These are phyloP conservation scores for Cecropterus lyciades DNA, from an alignment of 1,140 invertebrate genomes.

Conservation along the genomic window DNA sequence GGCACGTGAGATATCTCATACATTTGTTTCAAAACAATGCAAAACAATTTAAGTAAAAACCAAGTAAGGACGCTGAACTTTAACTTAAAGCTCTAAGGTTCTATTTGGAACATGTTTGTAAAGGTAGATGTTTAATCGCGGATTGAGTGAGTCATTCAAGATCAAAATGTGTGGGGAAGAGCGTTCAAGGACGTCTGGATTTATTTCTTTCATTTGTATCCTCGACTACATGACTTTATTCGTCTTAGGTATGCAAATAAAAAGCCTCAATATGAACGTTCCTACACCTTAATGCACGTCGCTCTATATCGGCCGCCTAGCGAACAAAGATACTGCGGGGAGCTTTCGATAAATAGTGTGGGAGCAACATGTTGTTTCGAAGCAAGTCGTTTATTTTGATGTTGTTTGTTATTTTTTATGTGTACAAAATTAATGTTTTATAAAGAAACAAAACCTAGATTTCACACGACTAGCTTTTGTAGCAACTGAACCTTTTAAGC, in stretches of 20 bases:
- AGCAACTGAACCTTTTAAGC: too few relatives aligned
- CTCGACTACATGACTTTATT: constrained; percentile 38
- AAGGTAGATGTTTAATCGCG: constrained; percentile 22
- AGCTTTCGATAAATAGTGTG: constrained; percentile 17
- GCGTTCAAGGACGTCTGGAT: constrained; percentile 64
- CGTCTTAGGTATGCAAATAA: constrained; percentile 65
- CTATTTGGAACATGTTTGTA: constrained; percentile 2
- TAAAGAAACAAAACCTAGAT: too few relatives aligned
- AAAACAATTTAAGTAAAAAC: background rate
- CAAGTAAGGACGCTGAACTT: background rate
- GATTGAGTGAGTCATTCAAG: constrained; percentile 60
- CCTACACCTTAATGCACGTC: constrained; percentile 21
- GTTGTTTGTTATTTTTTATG: background rate
- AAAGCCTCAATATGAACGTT: constrained; percentile 39
- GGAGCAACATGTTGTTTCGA: background rate
- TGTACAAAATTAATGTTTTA: too few relatives aligned
- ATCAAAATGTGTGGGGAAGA: constrained; percentile 60
- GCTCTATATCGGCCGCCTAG: constrained; percentile 21
- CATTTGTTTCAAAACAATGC: constrained; percentile 14
- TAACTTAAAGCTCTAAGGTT: constrained; percentile 25
- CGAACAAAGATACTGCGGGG: constrained; percentile 21
- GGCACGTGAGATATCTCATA: constrained; percentile 39
- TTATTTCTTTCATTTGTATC: constrained; percentile 54
- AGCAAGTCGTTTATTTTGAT: background rate
- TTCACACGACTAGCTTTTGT: too few relatives aligned